Percentiles rank a stretch among this genome's conserved stretches.
phyloP scores from a whole-genome alignment of 23 tunicate genomes.

The Styela clava region DNA sequence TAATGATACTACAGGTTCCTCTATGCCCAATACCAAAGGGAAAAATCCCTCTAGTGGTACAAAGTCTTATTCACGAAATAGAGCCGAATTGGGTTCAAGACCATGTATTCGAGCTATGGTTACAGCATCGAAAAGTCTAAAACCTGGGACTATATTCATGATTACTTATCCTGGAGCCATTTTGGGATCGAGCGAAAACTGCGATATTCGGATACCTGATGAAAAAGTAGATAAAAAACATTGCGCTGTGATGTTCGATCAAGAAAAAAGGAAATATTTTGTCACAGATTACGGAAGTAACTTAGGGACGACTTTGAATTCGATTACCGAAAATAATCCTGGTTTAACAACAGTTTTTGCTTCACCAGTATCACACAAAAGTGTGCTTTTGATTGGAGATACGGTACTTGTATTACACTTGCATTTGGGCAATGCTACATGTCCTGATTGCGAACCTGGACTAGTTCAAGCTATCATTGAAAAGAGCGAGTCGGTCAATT shows the following conservation, averaged over 20 bases:
- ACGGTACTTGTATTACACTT: slow-evolving; percentile 6
- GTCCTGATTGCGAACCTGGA: slow-evolving; percentile 32
- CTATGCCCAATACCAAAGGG: too few species aligned
- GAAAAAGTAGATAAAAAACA: slow-evolving; percentile 1
- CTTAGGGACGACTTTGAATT: slow-evolving; percentile 11
- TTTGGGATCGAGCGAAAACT: not conserved
- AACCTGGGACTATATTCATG: slow-evolving; percentile 11
- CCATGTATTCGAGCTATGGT: slow-evolving; percentile 32
- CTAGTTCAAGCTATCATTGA: slow-evolving; percentile 1
- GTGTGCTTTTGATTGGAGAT: slow-evolving; percentile 14
- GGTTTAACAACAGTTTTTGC: not conserved
- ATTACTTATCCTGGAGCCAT: slow-evolving; percentile 16
- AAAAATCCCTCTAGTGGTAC: too few species aligned
- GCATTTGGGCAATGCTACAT: slow-evolving; percentile 21
- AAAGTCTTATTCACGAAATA: too few species aligned
- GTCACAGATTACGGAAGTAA: slow-evolving; percentile 22
- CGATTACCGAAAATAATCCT: slow-evolving; percentile 8
- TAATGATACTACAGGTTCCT: too few species aligned
- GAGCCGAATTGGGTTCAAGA: not conserved
- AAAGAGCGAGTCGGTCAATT: too few species aligned
- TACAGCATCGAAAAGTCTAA: slow-evolving; percentile 8
- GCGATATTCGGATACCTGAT: slow-evolving; percentile 18
- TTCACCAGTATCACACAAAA: slow-evolving; percentile 17
- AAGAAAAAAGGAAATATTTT: slow-evolving; percentile 18
- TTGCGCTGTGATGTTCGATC: not conserved